phyloP scores from a whole-genome alignment of 2,888 invertebrate species.

The Pammene aurita region DNA sequence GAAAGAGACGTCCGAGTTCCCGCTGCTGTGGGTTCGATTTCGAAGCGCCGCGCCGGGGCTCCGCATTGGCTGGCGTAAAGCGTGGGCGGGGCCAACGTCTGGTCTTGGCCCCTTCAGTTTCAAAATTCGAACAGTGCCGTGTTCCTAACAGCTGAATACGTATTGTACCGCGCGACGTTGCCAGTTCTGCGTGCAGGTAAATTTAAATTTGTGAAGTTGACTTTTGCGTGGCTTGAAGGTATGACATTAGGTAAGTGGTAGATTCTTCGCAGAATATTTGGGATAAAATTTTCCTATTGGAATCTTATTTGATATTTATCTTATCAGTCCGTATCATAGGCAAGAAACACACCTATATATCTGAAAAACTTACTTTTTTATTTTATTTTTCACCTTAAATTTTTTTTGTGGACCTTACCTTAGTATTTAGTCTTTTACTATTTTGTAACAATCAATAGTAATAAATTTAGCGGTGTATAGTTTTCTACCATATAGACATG shows the following conservation, averaged over 20 bases:
- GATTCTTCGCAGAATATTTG: not conserved
- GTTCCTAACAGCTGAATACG: conserved; percentile 80
- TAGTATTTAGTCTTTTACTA: too few species aligned
- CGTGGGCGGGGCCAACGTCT: conserved; percentile 71
- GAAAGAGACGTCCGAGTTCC: conserved; percentile 50
- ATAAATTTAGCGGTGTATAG: too few species aligned
- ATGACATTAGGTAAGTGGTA: conserved; percentile 31
- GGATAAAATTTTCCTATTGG: conserved; percentile 7
- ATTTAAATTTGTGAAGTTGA: conserved; percentile 48
- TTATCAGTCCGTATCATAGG: not conserved
- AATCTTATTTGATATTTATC: conserved; percentile 25
- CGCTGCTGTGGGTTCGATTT: conserved; percentile 52
- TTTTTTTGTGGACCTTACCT: too few species aligned
- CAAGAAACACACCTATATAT: not conserved
- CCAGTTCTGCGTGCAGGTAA: conserved; percentile 76
- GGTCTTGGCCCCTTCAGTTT: conserved; percentile 64
- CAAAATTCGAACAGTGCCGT: conserved; percentile 69
- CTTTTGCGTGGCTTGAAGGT: conserved; percentile 44
- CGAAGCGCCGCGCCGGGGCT: conserved; percentile 45
- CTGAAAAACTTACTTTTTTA: too few species aligned
- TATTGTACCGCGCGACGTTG: conserved; percentile 72
- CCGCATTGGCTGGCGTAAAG: conserved; percentile 60
- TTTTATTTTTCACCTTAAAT: too few species aligned
- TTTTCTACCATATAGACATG: too few species aligned
- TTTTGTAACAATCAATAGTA: too few species aligned